Evolutionary conservation across 2,797 vertebrate genomes (phyloP).

Genomic region (Delichon dasypus): DNA sequence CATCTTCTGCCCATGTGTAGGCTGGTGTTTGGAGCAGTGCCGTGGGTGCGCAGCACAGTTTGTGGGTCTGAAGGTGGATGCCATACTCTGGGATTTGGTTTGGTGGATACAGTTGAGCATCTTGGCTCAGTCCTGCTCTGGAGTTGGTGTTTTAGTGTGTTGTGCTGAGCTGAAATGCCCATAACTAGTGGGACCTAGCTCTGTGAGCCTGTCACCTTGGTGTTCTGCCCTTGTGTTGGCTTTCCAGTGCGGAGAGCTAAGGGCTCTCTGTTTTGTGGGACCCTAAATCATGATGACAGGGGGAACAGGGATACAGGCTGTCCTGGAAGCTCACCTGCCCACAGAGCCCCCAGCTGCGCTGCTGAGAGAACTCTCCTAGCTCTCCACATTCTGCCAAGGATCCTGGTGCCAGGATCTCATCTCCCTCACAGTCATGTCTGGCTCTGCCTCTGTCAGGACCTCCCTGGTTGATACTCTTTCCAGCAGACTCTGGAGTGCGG

Average conservation of each 20-base stretch:
- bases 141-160: not conserved
- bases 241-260: not conserved
- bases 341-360: rapidly evolving
- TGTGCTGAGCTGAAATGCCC: not conserved
- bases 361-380: not conserved
- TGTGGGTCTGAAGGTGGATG: not conserved
- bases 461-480: not conserved
- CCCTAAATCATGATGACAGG: not conserved
- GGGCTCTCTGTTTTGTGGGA: not conserved
- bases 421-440: rapidly evolving
- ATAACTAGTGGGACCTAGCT: not conserved
- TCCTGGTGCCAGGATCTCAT: not conserved
- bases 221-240: not conserved
- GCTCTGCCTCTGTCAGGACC: not conserved
- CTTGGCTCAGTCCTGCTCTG: not conserved
- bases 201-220: not conserved
- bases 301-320: not conserved
- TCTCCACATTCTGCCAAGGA: not conserved
- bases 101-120: not conserved
- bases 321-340: not conserved
- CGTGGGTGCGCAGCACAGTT: not conserved
- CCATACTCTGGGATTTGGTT: not conserved
- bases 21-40: not conserved
- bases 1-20: not conserved
- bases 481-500: not conserved